Conservation (phyloP, 2,888 invertebrate genomes). For the Caenorhabditis imperialis region DNA sequence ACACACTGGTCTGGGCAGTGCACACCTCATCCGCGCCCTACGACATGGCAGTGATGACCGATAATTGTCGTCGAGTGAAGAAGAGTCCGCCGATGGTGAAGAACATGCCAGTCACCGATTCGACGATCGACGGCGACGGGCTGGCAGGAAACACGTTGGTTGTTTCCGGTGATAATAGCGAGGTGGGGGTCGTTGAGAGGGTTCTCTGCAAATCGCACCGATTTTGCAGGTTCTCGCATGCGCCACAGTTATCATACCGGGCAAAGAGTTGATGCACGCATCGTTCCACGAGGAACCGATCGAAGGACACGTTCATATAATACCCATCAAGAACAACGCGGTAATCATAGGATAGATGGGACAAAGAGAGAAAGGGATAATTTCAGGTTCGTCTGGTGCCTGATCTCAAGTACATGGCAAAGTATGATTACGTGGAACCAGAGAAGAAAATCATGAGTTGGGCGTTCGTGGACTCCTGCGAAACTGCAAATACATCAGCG, state of each 20-base stretch:
- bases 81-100: conserved; percentile 65
- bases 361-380: background rate
- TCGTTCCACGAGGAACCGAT: conserved; percentile 65
- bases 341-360: conserved; percentile 8
- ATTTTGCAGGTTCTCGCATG: conserved; percentile 67
- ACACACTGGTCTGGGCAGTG: conserved; percentile 56
- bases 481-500: conserved; percentile 27
- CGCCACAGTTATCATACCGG: conserved; percentile 66
- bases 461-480: conserved; percentile 64
- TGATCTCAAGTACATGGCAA: conserved; percentile 64
- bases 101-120: conserved; percentile 56
- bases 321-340: conserved; percentile 57
- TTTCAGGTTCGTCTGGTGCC: conserved; percentile 64
- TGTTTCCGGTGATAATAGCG: conserved; percentile 56
- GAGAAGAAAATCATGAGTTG: conserved; percentile 62
- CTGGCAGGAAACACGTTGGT: conserved; percentile 66
- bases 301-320: conserved; percentile 68
- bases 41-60: conserved; percentile 68
- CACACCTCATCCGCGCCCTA: conserved; percentile 66
- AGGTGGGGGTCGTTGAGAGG: no score
- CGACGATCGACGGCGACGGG: conserved; percentile 56
- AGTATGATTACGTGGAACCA: conserved; percentile 58
- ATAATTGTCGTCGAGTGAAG: conserved; percentile 65
- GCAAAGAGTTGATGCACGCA: conserved; percentile 59
- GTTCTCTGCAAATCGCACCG: no score